These are phyloP conservation scores for Stomorhina lunata DNA, from an alignment of 2,888 invertebrate species.

Conservation along the genomic window DNA sequence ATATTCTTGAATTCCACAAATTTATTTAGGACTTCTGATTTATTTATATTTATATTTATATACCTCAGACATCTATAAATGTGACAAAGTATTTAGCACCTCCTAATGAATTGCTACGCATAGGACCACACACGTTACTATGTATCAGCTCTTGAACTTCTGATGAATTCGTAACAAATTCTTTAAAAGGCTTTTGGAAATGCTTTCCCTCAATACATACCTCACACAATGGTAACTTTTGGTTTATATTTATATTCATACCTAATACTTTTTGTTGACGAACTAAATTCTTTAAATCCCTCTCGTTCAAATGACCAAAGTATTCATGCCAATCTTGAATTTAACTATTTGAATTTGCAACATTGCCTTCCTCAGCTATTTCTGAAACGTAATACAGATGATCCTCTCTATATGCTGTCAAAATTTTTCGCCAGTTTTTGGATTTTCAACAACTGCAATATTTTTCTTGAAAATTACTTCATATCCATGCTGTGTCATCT, in stretches of 20 bases:
- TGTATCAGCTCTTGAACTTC: slow-evolving; percentile 16
- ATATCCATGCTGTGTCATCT: slow-evolving; percentile 22
- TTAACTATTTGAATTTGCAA: not conserved
- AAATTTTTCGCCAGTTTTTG: not conserved
- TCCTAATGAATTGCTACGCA: slow-evolving; percentile 3
- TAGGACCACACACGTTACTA: slow-evolving; percentile 30
- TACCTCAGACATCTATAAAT: slow-evolving; percentile 23
- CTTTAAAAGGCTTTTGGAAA: not conserved
- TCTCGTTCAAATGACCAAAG: not conserved
- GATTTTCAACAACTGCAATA: not conserved
- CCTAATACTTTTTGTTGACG: not conserved
- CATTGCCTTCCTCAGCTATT: not conserved
- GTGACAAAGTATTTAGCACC: slow-evolving; percentile 10
- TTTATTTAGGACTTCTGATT: no score
- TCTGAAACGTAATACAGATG: not conserved
- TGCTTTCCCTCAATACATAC: slow-evolving; percentile 18
- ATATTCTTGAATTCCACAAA: no score
- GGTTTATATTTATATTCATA: not conserved
- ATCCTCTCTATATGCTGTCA: no score
- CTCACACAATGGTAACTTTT: not conserved
- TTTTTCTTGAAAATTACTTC: slow-evolving; percentile 33
- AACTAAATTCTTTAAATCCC: not conserved
- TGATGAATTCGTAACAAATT: slow-evolving; percentile 1
- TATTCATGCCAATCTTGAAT: slow-evolving; percentile 15
- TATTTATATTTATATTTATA: no score